phyloP scores from a whole-genome alignment of 2,888 invertebrate species.

The Himalopsyche anomala region DNA sequence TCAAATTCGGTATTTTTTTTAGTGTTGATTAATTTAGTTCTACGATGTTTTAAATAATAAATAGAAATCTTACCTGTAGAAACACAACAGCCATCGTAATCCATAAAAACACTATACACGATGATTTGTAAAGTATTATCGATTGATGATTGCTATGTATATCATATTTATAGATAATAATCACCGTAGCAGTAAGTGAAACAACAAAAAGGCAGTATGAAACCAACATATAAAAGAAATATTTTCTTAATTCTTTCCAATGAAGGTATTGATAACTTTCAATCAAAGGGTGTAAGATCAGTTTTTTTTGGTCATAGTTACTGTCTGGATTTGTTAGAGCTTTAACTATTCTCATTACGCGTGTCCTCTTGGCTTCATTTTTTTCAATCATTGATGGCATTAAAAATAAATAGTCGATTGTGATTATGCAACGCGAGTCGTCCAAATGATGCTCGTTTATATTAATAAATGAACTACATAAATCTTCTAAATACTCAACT shows the following conservation, averaged over 20 bases:
- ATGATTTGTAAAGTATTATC: background rate
- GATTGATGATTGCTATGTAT: background rate
- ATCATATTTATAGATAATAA: background rate
- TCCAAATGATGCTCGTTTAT: background rate
- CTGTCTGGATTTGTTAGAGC: conserved; percentile 1
- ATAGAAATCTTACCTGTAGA: background rate
- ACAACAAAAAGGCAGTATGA: background rate
- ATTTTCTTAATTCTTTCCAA: background rate
- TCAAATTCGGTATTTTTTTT: no score
- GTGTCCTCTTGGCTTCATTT: background rate
- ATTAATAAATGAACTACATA: background rate
- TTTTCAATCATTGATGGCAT: background rate
- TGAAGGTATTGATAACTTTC: background rate
- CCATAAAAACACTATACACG: background rate
- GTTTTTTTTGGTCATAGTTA: background rate
- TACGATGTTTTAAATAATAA: no score
- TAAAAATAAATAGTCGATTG: background rate
- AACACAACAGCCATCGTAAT: background rate
- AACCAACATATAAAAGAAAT: conserved; percentile 5
- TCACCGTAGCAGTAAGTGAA: background rate
- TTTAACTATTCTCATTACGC: background rate
- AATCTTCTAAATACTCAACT: background rate
- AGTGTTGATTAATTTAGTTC: no score
- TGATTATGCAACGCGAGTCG: background rate
- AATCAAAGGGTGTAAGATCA: background rate